Evolutionary conservation across 2,797 vertebrate genomes (phyloP).

Genomic region (Momotus momota): DNA sequence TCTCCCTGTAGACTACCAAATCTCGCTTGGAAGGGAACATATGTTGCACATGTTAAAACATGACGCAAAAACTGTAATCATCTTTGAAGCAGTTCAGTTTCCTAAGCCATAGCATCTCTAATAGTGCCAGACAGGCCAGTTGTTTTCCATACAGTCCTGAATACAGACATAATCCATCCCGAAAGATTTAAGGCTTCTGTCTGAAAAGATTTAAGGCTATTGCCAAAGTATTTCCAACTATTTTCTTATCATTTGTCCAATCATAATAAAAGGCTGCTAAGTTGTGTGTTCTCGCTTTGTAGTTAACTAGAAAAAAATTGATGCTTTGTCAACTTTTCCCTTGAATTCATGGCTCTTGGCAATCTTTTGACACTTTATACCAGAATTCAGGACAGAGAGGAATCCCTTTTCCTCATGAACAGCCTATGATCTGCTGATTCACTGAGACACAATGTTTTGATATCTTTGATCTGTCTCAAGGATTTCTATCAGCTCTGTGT

Average conservation of each 20-base stretch:
- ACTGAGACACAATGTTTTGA: background rate
- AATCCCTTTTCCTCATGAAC: background rate
- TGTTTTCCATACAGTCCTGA: background rate
- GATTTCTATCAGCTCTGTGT: background rate
- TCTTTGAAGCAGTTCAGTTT: constrained; percentile 6
- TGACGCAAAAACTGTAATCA: background rate
- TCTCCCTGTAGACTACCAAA: background rate
- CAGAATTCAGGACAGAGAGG: background rate
- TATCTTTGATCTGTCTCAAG: background rate
- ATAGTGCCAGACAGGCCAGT: background rate
- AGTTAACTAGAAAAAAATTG: background rate
- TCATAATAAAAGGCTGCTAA: background rate
- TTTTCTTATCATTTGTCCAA: background rate
- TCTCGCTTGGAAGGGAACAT: background rate
- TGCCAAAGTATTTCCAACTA: background rate
- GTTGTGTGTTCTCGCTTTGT: background rate
- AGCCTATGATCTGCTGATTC: background rate
- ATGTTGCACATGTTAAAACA: background rate
- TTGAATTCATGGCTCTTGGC: background rate
- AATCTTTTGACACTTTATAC: background rate
- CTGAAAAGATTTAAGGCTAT: background rate
- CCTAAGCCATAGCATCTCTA: background rate
- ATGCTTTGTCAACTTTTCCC: background rate
- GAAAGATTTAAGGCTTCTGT: background rate
- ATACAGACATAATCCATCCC: background rate